Percentiles rank a stretch among this genome's conserved stretches.
These are phyloP conservation scores for Crenuchus spilurus DNA, from an alignment of 2,797 vertebrate genomes.

Conservation along the genomic window DNA sequence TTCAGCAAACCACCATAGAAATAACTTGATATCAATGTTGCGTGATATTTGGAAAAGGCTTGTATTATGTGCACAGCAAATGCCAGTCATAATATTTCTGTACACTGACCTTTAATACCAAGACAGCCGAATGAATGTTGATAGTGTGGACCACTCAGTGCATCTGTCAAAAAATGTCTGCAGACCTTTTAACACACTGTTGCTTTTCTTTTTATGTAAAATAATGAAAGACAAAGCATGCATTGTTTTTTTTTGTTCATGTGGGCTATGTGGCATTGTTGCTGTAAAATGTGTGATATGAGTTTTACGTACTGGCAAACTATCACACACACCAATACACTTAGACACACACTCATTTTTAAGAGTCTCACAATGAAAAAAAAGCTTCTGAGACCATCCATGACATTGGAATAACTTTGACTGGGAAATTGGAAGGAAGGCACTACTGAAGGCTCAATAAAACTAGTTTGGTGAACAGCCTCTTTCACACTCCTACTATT, in stretches of 20 bases:
- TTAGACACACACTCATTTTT: background rate
- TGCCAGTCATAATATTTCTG: conserved; percentile 52
- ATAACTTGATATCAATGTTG: conserved; percentile 42
- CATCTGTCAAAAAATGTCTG: conserved; percentile 7
- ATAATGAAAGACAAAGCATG: background rate
- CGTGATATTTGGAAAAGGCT: conserved; percentile 68
- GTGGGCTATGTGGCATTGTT: background rate
- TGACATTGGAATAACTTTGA: background rate
- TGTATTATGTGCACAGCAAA: conserved; percentile 30
- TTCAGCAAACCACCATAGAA: conserved; percentile 71
- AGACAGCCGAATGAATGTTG: conserved; percentile 31
- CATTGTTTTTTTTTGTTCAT: background rate
- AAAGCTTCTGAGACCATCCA: background rate
- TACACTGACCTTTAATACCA: conserved; percentile 26
- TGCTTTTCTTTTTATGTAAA: background rate
- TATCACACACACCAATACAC: background rate
- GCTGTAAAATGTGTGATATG: background rate
- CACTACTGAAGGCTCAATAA: conserved; percentile 4
- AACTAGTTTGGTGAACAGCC: background rate
- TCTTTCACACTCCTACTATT: background rate
- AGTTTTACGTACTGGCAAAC: background rate
- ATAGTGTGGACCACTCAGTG: conserved; percentile 7
- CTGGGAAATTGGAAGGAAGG: background rate
- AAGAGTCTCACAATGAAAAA: background rate
- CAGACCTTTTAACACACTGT: background rate